Percentiles rank a stretch among this genome's conserved stretches.
Conservation (phyloP, 2,888 invertebrate species). For the Phragmatobia fuliginosa region DNA sequence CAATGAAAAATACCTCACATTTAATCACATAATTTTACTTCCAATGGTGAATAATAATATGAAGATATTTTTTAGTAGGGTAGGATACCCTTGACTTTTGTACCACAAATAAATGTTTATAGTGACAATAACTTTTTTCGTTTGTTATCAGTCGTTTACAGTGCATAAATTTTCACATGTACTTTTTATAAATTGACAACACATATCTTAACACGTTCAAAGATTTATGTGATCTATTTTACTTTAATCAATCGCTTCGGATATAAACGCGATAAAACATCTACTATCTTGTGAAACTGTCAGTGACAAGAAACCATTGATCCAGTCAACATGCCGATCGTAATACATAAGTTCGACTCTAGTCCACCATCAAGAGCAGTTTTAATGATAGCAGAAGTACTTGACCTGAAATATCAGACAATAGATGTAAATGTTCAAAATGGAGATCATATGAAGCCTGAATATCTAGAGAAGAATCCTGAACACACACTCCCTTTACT, state of each 20-base stretch:
- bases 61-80: too few species aligned
- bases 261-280: slow-evolving; percentile 1
- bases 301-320: slow-evolving; percentile 3
- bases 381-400: slow-evolving; percentile 55
- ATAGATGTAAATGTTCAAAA: slow-evolving; percentile 44
- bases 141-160: too few species aligned
- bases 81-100: too few species aligned
- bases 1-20: slow-evolving; percentile 3
- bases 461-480: slow-evolving; percentile 56
- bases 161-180: too few species aligned
- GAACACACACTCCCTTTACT: slow-evolving; percentile 59
- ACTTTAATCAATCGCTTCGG: neutral
- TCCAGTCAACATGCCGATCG: slow-evolving; percentile 53
- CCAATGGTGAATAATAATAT: neutral
- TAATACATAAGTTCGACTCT: slow-evolving; percentile 51
- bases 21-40: neutral
- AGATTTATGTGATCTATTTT: neutral
- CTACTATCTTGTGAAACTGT: neutral
- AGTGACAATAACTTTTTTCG: too few species aligned
- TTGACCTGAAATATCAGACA: slow-evolving; percentile 53
- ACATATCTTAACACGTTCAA: neutral
- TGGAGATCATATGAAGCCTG: slow-evolving; percentile 38
- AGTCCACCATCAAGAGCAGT: slow-evolving; percentile 61
- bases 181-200: too few species aligned
- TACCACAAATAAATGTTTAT: too few species aligned